Evolutionary conservation across 2,797 vertebrate genomes (phyloP), one percentile per base, ranked within the genome.

Genomic region (Spheniscus humboldti): DNA sequence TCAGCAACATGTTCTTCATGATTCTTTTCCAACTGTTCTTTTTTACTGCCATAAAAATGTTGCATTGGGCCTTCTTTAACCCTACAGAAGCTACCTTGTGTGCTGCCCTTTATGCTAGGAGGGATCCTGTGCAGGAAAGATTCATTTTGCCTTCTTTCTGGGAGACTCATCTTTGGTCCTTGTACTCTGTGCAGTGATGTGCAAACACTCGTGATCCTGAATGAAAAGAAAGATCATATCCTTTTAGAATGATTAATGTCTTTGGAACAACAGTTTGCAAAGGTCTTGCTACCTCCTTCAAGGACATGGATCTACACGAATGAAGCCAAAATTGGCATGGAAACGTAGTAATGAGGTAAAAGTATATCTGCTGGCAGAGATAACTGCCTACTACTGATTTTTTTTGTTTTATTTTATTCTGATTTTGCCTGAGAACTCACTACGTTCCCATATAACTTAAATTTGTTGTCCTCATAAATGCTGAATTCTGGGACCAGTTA

Each of bases 121-220:
- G 96, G 39, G 28, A 68, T 24, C 7, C n/a, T 92, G 18, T 80
- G 72, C 35, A 48, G 82, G 19, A 88, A 93, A 8, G 77, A 33
- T 59, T 94, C 90, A 3, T 79, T 93, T 47, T 83, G 95, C 55
- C 90, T 96, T 91, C 77, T 94, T 45, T 94, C 96, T 41, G 89
- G 85, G 59, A 94, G 77, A 48, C 64, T 94, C 75, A 87, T 97
- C 90, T 80, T 97, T 43, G 90, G 92, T 47, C 25, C 93, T 88
- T 92, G 92, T 17, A 37, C 85, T 94, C 52, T 89, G 67, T 62
- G 90, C 90, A 96, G 84, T 23, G 96, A 85, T 2, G 90, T 78
- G 86, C 92, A 95, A 81, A 92, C 91, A 68, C 66, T 48, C 1
- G 62, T 52, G 73, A 11, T 75, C 86, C 98, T 98, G 80, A 66